Evolutionary conservation across 2,113 vertebrate genomes (phyloP).

Genomic region (Notechis scutatus): DNA sequence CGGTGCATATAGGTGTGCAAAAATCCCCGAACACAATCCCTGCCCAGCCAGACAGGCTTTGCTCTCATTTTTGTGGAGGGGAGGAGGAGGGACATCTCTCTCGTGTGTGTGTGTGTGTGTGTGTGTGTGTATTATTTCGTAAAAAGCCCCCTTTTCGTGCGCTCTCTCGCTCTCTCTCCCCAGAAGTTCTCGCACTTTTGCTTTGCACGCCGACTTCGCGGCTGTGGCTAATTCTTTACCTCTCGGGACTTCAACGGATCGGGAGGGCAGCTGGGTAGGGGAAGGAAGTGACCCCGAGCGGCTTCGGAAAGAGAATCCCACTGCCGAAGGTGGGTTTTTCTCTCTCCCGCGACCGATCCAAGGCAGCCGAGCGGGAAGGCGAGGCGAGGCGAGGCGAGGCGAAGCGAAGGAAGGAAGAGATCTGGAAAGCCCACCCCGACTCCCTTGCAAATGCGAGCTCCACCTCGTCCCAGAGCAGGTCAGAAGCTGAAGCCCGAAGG

Average conservation of each 20-base stretch:
- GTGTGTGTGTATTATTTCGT: too few relatives aligned
- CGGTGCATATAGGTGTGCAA: neutral
- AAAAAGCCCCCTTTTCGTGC: too few relatives aligned
- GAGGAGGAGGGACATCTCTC: too few relatives aligned
- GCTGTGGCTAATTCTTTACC: neutral
- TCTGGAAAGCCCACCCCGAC: neutral
- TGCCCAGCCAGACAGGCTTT: neutral
- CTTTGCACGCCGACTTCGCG: neutral
- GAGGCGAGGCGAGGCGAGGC: too few relatives aligned
- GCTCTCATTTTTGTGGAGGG: neutral
- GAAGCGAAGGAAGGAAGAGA: neutral
- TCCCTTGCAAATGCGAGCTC: neutral
- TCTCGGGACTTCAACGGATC: neutral
- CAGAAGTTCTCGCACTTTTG: neutral
- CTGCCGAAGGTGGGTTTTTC: neutral
- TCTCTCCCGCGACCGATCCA: neutral
- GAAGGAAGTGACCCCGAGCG: neutral
- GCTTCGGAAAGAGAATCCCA: neutral
- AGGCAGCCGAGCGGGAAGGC: neutral
- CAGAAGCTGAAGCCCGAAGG: conserved; percentile 39
- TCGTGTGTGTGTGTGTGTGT: too few relatives aligned
- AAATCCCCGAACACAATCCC: neutral
- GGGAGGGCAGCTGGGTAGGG: neutral
- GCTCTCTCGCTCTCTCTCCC: neutral
- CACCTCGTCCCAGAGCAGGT: neutral